These are phyloP conservation scores for Callorhinus ursinus DNA, from an alignment of 2,113 vertebrate species.

Conservation along the genomic window DNA sequence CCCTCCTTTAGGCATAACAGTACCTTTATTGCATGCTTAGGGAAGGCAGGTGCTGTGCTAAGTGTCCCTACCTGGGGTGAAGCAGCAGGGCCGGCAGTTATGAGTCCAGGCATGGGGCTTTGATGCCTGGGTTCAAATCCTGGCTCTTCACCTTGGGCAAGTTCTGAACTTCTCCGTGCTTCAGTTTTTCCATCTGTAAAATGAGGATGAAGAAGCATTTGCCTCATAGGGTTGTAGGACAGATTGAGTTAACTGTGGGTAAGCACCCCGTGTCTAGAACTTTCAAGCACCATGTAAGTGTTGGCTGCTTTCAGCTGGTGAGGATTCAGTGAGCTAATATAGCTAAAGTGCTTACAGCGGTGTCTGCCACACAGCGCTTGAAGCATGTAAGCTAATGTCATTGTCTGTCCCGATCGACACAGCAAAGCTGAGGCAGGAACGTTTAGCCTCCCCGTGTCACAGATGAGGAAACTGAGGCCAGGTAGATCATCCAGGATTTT, in stretches of 20 bases:
- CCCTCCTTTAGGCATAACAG: not conserved
- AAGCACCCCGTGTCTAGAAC: not conserved
- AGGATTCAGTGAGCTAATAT: not conserved
- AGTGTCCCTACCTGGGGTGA: fast-evolving
- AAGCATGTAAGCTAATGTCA: not conserved
- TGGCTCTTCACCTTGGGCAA: not conserved
- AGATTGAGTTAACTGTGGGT: not conserved
- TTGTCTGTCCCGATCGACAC: not conserved
- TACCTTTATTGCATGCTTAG: not conserved
- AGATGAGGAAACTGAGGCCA: not conserved
- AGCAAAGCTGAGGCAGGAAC: not conserved
- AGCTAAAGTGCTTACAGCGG: not conserved
- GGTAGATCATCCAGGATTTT: not conserved
- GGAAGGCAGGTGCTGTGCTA: not conserved
- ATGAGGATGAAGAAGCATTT: not conserved
- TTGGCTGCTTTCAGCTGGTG: not conserved
- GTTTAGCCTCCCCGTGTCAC: not conserved
- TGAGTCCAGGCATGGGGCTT: not conserved
- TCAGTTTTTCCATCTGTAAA: not conserved
- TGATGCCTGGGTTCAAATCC: not conserved
- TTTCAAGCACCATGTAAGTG: fast-evolving
- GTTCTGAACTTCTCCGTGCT: not conserved
- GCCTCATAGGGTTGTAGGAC: not conserved
- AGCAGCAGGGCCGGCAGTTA: fast-evolving
- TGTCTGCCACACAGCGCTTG: not conserved